These are phyloP conservation scores for Otolemur garnettii DNA, from an alignment of 2,113 vertebrate species.

Conservation along the genomic window DNA sequence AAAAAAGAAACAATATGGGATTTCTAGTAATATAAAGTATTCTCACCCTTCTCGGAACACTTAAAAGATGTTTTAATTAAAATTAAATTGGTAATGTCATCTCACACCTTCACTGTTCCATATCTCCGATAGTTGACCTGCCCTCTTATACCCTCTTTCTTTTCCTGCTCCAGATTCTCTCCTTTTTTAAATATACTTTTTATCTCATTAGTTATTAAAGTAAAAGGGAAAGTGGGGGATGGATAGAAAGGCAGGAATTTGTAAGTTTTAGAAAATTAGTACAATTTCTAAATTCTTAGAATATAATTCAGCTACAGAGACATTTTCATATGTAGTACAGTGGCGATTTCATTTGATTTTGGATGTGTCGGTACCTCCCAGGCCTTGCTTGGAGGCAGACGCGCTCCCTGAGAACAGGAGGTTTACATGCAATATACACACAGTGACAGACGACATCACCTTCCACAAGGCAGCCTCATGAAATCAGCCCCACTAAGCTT, in stretches of 20 bases:
- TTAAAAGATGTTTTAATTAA: background rate
- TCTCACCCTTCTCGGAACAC: background rate
- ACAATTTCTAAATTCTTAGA: background rate
- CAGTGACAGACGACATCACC: background rate
- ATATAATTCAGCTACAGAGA: background rate
- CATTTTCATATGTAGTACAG: background rate
- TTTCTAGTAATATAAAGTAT: background rate
- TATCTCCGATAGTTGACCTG: background rate
- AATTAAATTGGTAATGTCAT: background rate
- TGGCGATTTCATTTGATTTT: background rate
- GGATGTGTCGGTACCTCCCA: fast-evolving
- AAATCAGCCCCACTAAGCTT: background rate
- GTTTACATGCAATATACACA: background rate
- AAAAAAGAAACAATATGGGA: background rate
- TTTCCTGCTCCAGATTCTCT: background rate
- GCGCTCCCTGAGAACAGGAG: background rate
- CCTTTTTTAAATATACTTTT: conserved; percentile 2
- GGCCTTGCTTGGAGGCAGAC: background rate
- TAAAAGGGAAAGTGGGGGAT: background rate
- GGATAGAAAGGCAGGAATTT: conserved; percentile 5
- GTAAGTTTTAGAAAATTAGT: conserved; percentile 23
- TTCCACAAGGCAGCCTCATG: background rate
- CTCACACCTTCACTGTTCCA: conserved; percentile 21
- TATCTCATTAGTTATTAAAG: conserved; percentile 17
- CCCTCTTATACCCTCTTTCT: background rate